phyloP scores from a whole-genome alignment of 2,888 invertebrate genomes.

The Stenurella melanura region DNA sequence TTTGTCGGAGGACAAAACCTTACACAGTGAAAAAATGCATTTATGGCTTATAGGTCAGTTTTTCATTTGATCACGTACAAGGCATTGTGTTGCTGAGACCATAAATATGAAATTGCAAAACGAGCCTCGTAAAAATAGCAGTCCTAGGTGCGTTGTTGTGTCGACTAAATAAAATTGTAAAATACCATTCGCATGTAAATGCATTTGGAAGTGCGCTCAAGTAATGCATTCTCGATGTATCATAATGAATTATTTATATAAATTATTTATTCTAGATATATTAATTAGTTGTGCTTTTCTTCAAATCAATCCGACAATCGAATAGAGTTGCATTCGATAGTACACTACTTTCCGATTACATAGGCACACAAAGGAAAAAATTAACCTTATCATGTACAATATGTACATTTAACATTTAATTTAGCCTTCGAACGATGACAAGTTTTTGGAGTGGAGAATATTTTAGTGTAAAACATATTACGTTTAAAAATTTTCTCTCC shows the following conservation, averaged over 20 bases:
- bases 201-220: conserved; percentile 11
- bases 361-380: too few relatives aligned
- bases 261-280: conserved; percentile 44
- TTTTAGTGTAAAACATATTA: too few relatives aligned
- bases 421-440: too few relatives aligned
- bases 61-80: conserved; percentile 56
- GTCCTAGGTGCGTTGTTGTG: conserved; percentile 22
- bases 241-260: conserved; percentile 24
- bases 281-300: too few relatives aligned
- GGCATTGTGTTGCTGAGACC: conserved; percentile 51
- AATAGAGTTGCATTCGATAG: too few relatives aligned
- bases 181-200: conserved; percentile 42
- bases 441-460: too few relatives aligned
- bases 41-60: conserved; percentile 55
- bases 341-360: too few relatives aligned
- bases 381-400: too few relatives aligned
- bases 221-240: conserved; percentile 44
- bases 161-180: conserved; percentile 35
- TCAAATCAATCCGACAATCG: too few relatives aligned
- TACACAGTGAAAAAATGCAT: conserved; percentile 38
- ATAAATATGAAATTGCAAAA: conserved; percentile 51
- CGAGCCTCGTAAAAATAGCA: conserved; percentile 43
- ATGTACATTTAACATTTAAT: too few relatives aligned
- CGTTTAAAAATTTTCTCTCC: too few relatives aligned
- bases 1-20: conserved; percentile 26